phyloP scores from a whole-genome alignment of 1,140 invertebrate genomes.

The Galleria mellonella region DNA sequence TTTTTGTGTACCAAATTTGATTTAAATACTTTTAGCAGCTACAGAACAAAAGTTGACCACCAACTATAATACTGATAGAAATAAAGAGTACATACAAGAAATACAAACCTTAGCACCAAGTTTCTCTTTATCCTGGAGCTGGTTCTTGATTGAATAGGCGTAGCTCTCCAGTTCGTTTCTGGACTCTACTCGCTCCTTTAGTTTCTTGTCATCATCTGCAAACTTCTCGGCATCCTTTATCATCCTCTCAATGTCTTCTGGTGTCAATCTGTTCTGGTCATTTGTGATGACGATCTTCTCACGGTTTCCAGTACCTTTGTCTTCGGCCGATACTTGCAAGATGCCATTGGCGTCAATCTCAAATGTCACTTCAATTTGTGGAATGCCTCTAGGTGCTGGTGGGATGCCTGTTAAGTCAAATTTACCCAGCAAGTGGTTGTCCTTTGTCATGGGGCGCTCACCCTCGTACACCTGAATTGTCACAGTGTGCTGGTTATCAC shows the following conservation, averaged over 20 bases:
- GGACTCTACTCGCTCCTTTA: slow-evolving; percentile 97
- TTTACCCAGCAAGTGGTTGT: slow-evolving; percentile 98
- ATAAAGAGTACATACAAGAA: background rate
- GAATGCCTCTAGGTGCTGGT: slow-evolving; percentile 96
- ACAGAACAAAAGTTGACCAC: too few relatives aligned
- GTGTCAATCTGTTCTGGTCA: slow-evolving; percentile 96
- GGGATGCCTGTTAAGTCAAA: slow-evolving; percentile 99
- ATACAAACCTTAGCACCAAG: slow-evolving; percentile 89
- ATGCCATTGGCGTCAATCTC: slow-evolving; percentile 99
- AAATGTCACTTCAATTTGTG: slow-evolving; percentile 99
- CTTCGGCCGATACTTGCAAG: slow-evolving; percentile 96
- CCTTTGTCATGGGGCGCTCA: slow-evolving; percentile 99
- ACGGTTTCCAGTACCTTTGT: slow-evolving; percentile 98
- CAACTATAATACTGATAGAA: too few relatives aligned
- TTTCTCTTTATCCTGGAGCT: slow-evolving; percentile 98
- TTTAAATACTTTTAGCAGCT: too few relatives aligned
- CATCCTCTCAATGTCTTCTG: slow-evolving; percentile 99
- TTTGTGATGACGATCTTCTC: slow-evolving; percentile 99
- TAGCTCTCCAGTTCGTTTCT: slow-evolving; percentile 97
- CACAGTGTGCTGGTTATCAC: slow-evolving; percentile 99
- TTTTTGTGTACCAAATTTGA: too few relatives aligned
- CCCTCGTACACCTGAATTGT: slow-evolving; percentile 90
- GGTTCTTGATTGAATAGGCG: slow-evolving; percentile 98
- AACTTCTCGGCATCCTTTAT: slow-evolving; percentile 99
- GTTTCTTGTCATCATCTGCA: slow-evolving; percentile 98